Conservation (phyloP, 2,888 invertebrate species). For the Chesias legatella region DNA sequence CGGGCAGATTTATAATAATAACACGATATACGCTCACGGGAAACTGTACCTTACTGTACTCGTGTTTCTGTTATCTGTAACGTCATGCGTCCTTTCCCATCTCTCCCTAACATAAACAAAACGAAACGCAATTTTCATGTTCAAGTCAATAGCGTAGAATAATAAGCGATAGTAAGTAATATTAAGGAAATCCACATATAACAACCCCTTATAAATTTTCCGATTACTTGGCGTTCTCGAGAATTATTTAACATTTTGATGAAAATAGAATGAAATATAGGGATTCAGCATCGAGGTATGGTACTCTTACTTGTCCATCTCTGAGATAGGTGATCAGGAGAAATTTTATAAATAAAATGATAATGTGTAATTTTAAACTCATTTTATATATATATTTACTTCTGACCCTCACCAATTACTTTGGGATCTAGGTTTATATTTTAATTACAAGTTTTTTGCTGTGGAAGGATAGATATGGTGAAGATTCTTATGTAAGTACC, state of each 20-base stretch:
- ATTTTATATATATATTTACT: too few relatives aligned
- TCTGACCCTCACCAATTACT: too few relatives aligned
- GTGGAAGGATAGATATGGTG: too few relatives aligned
- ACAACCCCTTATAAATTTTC: slow-evolving; percentile 43
- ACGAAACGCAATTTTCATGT: slow-evolving; percentile 75
- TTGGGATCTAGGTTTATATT: too few relatives aligned
- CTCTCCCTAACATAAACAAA: slow-evolving; percentile 69
- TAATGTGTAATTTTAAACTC: too few relatives aligned
- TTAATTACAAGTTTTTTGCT: too few relatives aligned
- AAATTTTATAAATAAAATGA: too few relatives aligned
- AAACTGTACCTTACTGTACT: slow-evolving; percentile 54
- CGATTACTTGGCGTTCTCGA: slow-evolving; percentile 40
- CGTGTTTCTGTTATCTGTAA: slow-evolving; percentile 55
- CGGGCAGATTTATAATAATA: slow-evolving; percentile 58
- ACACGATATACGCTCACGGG: slow-evolving; percentile 47
- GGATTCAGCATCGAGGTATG: too few relatives aligned
- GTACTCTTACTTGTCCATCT: too few relatives aligned
- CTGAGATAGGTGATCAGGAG: too few relatives aligned
- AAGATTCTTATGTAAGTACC: too few relatives aligned
- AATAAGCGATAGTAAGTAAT: slow-evolving; percentile 77
- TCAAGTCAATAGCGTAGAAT: slow-evolving; percentile 79
- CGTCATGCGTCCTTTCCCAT: slow-evolving; percentile 49
- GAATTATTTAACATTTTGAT: slow-evolving; percentile 20
- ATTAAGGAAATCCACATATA: slow-evolving; percentile 69
- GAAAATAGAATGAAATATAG: too few relatives aligned